Evolutionary conservation across 2,888 invertebrate genomes (phyloP), one percentile per base, ranked within the genome.

Genomic region (Andrena chrysosceles): DNA sequence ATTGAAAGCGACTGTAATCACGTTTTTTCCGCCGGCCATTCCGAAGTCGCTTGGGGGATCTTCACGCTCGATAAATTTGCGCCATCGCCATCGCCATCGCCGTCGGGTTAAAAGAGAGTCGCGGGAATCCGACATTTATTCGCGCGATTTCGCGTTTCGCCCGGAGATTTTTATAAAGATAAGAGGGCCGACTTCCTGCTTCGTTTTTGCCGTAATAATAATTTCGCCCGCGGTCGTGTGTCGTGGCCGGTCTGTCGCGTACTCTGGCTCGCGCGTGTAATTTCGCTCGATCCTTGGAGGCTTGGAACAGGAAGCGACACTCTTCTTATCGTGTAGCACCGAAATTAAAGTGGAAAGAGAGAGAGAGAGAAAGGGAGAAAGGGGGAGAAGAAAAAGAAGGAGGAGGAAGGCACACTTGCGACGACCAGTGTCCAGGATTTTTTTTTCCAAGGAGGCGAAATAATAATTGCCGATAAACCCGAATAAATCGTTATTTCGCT

Each of bases 191-290:
- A 76, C 77, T 89, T 88, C 89, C 85, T 86, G 89, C 85, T 86
- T 83, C 56, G 87, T 91, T 92, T 92, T 92, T 91, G 92, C 90
- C 78, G 90, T 91, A 91, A 92, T 91, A 90, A 92, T 91, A 90
- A 92, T 91, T 92, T 91, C 81, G 84, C 85, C 78, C 76, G 85
- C 85, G 84, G 75, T 62, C 64, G 72, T 69, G 54, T 48, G 49
- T 56, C 70, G 42, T 42, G 42, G 42, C 42, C 42, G 60, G 78
- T 59, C 69, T 68, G 74, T 73, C 85, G 80, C 78, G 23, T 85
- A 69, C 72, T 75, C 63, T 69, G 76, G 20, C 59, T 64, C 10
- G 23, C 56, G 63, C 70, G 69, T 79, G 77, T 81, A 84, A 84
- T 84, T 84, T 84, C 70, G 68, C 29, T 29, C 73, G 68, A 64